These are phyloP conservation scores for Neodiprion virginianus DNA, from an alignment of 1,140 invertebrate species.

Conservation along the genomic window DNA sequence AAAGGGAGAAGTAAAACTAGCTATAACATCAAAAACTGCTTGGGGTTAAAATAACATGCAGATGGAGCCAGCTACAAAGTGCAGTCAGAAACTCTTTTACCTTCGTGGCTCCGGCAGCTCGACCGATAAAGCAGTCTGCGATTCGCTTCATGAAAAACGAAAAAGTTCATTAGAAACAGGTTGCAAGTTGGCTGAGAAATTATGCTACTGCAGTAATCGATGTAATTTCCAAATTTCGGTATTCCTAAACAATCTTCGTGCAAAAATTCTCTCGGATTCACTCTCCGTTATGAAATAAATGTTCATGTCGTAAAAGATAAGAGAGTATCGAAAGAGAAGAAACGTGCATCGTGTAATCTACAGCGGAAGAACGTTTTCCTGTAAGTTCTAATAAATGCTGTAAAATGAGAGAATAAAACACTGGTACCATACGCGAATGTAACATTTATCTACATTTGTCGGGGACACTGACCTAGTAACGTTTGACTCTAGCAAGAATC, in stretches of 20 bases:
- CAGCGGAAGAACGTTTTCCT: too few relatives aligned
- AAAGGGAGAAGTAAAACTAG: neutral
- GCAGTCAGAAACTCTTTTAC: conserved; percentile 46
- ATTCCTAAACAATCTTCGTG: too few relatives aligned
- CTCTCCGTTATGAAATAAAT: too few relatives aligned
- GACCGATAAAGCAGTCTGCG: conserved; percentile 50
- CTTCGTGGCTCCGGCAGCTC: conserved; percentile 55
- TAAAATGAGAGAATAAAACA: too few relatives aligned
- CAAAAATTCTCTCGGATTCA: too few relatives aligned
- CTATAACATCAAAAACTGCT: neutral
- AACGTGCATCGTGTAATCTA: too few relatives aligned
- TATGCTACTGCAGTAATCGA: too few relatives aligned
- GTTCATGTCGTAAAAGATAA: too few relatives aligned
- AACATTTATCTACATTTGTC: neutral
- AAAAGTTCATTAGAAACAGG: conserved; percentile 23
- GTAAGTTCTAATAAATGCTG: too few relatives aligned
- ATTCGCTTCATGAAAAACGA: conserved; percentile 55
- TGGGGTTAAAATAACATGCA: conserved; percentile 26
- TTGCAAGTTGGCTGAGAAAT: too few relatives aligned
- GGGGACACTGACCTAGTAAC: neutral
- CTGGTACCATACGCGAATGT: neutral
- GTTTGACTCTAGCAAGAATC: conserved; percentile 7
- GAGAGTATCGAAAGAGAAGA: too few relatives aligned
- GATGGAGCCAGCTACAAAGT: conserved; percentile 36
- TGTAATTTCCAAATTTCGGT: too few relatives aligned